Evolutionary conservation across 2,113 vertebrate species (phyloP).

Genomic region (Alethe diademata): DNA sequence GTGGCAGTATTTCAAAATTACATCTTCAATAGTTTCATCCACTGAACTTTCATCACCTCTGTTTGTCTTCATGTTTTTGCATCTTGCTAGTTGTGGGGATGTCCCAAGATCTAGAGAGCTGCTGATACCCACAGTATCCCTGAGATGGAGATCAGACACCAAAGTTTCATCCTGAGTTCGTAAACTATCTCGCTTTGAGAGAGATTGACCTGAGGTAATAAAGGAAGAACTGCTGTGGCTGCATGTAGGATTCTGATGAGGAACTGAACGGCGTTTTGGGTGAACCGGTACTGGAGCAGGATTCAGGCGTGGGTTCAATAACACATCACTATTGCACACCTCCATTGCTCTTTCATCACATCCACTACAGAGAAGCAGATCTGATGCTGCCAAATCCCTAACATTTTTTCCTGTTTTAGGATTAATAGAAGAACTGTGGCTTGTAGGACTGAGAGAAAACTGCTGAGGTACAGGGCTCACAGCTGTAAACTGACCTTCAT

Average conservation of each 20-base stretch:
- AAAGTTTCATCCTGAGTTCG: conserved; percentile 68
- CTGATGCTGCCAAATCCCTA: conserved; percentile 1
- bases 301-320: background rate
- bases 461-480: conserved; percentile 38
- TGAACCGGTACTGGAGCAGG: background rate
- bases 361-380: background rate
- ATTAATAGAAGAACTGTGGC: conserved; percentile 21
- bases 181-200: conserved; percentile 62
- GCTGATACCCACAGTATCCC: conserved; percentile 49
- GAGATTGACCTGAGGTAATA: conserved; percentile 71
- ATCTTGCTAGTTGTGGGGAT: conserved; percentile 33
- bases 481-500: conserved; percentile 26
- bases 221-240: conserved; percentile 52
- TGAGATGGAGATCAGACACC: conserved; percentile 63
- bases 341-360: conserved; percentile 12
- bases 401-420: conserved; percentile 1
- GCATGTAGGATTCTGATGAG: conserved; percentile 5
- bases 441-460: conserved; percentile 28
- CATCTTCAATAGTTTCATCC: conserved; percentile 77
- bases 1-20: conserved; percentile 79
- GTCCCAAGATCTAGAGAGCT: conserved; percentile 20
- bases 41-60: conserved; percentile 29
- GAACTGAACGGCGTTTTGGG: conserved; percentile 19
- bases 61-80: background rate
- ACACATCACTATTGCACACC: background rate